A percentile compares a stretch with the other conserved stretches of the same genome.
phyloP scores from a whole-genome alignment of 1,140 invertebrate species.

The Polypedilum vanderplanki region DNA sequence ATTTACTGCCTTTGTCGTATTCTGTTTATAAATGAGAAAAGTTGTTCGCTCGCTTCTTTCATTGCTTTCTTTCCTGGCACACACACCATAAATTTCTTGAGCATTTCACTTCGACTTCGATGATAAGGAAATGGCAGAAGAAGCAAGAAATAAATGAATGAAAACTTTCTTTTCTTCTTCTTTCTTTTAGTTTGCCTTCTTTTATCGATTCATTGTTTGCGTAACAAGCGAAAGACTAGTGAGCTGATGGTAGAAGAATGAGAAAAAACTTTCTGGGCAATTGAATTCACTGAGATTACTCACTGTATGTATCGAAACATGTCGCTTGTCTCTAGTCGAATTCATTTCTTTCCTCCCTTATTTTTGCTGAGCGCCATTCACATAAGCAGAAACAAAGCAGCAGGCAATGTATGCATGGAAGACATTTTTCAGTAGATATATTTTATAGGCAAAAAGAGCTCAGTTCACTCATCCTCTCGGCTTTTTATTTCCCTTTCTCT shows the following conservation, averaged over 20 bases:
- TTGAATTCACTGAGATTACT: slow-evolving; percentile 18
- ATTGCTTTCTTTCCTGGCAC: not conserved
- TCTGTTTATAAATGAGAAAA: slow-evolving; percentile 19
- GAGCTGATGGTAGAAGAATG: not conserved
- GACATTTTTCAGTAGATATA: slow-evolving; percentile 13
- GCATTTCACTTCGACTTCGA: not conserved
- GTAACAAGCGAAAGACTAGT: not conserved
- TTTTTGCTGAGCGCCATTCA: not conserved
- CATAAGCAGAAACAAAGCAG: not conserved
- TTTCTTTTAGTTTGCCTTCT: not conserved
- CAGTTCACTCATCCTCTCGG: no score
- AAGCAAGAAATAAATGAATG: slow-evolving; percentile 6
- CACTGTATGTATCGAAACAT: no score
- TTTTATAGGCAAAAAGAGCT: not conserved
- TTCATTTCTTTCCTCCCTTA: no score
- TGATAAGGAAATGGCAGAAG: not conserved
- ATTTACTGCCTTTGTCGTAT: slow-evolving; percentile 17
- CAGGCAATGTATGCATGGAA: slow-evolving; percentile 3
- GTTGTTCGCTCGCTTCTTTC: not conserved
- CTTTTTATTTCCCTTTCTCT: no score
- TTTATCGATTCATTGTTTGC: slow-evolving; percentile 13
- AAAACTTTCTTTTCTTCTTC: no score
- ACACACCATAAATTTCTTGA: slow-evolving; percentile 13
- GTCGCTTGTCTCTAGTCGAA: no score
- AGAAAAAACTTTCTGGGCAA: slow-evolving; percentile 10